Conservation (phyloP, 2,113 vertebrate species). For the Glareola pratincola region DNA sequence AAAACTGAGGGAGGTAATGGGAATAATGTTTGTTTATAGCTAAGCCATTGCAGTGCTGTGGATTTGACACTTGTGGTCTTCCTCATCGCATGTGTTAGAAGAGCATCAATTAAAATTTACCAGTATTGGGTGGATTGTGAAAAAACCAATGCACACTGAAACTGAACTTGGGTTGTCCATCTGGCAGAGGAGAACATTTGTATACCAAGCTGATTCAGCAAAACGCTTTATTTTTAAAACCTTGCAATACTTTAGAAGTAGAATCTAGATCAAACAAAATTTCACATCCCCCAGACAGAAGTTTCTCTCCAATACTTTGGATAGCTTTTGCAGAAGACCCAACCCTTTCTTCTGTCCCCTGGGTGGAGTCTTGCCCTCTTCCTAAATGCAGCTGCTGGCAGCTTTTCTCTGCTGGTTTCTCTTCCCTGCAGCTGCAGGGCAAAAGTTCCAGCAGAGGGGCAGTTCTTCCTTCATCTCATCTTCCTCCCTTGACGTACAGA, state of each 20-base stretch:
- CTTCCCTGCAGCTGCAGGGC: background rate
- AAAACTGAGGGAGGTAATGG: background rate
- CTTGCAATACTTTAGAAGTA: background rate
- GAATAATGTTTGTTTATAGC: too few relatives aligned
- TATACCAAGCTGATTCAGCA: background rate
- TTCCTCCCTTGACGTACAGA: background rate
- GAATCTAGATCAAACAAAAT: background rate
- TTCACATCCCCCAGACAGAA: background rate
- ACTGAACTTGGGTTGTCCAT: background rate
- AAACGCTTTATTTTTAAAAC: background rate
- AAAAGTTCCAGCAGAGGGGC: background rate
- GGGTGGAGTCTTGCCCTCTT: background rate
- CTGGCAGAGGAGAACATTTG: background rate
- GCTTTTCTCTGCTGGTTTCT: background rate
- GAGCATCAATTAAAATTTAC: background rate
- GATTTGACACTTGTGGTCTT: background rate
- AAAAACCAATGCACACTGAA: background rate
- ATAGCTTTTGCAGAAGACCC: background rate
- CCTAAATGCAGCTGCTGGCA: background rate
- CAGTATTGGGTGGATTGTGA: background rate
- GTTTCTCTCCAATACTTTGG: background rate
- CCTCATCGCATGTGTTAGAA: accelerated
- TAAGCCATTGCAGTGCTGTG: background rate
- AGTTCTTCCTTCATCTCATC: background rate
- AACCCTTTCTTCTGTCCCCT: background rate